phyloP scores from a whole-genome alignment of 2,797 vertebrate genomes.

The Eleutherodactylus coqui region DNA sequence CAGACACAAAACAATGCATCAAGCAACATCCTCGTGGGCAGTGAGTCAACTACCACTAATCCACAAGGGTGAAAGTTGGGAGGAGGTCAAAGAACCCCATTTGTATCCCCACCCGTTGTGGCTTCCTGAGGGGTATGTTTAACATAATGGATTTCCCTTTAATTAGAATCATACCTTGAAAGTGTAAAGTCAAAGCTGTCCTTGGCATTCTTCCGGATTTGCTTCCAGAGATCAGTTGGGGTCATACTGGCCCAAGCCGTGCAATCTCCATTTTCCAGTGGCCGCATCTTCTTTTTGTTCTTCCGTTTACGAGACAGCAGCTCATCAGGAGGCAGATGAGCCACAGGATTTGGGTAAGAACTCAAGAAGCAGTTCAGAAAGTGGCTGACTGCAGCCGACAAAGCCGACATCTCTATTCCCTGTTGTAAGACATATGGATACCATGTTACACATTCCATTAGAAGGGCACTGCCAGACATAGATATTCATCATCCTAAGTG shows the following conservation, averaged over 20 bases:
- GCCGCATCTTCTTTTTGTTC: constrained; percentile 58
- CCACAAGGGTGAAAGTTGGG: no score
- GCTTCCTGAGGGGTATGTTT: no score
- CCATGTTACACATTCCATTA: not conserved
- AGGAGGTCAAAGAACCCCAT: no score
- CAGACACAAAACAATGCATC: no score
- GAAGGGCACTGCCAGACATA: not conserved
- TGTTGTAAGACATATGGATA: constrained; percentile 50
- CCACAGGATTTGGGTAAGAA: constrained; percentile 63
- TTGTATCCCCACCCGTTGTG: no score
- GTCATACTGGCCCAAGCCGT: constrained; percentile 62
- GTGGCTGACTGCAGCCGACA: constrained; percentile 82
- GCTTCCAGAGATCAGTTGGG: constrained; percentile 80
- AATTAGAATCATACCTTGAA: constrained; percentile 71
- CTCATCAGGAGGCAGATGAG: constrained; percentile 63
- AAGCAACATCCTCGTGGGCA: no score
- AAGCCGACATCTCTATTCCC: constrained; percentile 79
- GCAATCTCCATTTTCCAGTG: constrained; percentile 59
- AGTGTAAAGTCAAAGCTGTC: constrained; percentile 78
- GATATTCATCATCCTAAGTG: not conserved
- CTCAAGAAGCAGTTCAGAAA: constrained; percentile 80
- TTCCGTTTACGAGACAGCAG: constrained; percentile 56
- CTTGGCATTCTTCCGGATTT: constrained; percentile 77
- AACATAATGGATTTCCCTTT: not conserved
- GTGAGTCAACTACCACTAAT: no score